Percentiles rank a stretch among this genome's conserved stretches.
Evolutionary conservation across 2,113 vertebrate species (phyloP).

Genomic region (Furnarius figulus): DNA sequence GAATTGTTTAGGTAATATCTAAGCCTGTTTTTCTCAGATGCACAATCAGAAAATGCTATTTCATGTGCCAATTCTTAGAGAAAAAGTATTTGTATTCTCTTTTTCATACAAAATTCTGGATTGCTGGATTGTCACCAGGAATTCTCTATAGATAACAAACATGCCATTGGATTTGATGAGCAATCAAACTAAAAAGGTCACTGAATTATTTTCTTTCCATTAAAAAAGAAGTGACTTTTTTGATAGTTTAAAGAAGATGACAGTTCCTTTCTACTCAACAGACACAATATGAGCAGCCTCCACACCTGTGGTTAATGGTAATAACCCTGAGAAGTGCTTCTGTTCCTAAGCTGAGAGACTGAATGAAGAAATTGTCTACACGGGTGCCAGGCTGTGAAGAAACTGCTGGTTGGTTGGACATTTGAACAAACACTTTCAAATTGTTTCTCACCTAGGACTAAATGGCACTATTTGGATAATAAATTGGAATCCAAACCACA

Average conservation of each 20-base stretch:
- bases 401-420: neutral
- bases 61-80: neutral
- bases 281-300: neutral
- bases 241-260: neutral
- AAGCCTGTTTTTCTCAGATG: neutral
- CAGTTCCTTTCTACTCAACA: neutral
- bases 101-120: neutral
- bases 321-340: neutral
- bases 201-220: neutral
- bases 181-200: neutral
- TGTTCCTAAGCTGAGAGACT: neutral
- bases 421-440: neutral
- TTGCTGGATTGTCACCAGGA: neutral
- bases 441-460: neutral
- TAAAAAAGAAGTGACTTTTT: neutral
- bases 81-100: neutral
- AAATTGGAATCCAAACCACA: neutral
- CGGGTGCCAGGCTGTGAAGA: neutral
- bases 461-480: neutral
- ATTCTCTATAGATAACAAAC: neutral
- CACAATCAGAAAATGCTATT: neutral
- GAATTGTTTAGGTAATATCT: neutral
- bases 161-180: neutral
- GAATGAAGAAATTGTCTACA: neutral
- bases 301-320: neutral